Evolutionary conservation across 1,140 invertebrate species (phyloP).

Genomic region (Drosophila jambulina): DNA sequence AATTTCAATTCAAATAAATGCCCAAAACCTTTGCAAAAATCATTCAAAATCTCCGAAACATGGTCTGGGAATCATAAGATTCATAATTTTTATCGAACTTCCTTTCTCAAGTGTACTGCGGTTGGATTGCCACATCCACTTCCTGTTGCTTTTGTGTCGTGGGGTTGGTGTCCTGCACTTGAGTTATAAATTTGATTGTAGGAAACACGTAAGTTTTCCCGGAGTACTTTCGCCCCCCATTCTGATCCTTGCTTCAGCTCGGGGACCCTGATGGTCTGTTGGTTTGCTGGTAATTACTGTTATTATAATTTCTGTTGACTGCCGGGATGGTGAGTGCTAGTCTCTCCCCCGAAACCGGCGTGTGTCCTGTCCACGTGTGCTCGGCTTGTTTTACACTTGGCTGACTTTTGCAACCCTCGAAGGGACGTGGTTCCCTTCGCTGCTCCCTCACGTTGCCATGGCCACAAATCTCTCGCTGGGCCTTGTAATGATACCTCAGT

Average conservation of each 20-base stretch:
- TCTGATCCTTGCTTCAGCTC: neutral
- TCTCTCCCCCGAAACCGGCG: constrained; percentile 27
- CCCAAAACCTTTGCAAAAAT: neutral
- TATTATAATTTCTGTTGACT: constrained; percentile 84
- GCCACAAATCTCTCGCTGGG: constrained; percentile 52
- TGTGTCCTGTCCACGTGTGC: constrained; percentile 68
- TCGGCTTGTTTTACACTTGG: constrained; percentile 70
- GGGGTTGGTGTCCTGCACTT: constrained; percentile 63
- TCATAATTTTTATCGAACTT: neutral
- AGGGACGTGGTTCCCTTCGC: constrained; percentile 14
- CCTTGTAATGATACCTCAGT: constrained; percentile 63
- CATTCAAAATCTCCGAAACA: neutral
- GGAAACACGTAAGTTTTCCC: constrained; percentile 65
- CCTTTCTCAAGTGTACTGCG: constrained; percentile 13
- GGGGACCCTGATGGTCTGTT: constrained; percentile 25
- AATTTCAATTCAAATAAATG: neutral
- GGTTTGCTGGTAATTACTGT: constrained; percentile 74
- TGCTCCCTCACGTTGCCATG: constrained; percentile 48
- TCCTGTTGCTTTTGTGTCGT: constrained; percentile 21
- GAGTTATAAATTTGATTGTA: constrained; percentile 74
- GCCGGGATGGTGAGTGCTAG: constrained; percentile 28
- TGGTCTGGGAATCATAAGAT: neutral
- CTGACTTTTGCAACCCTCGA: constrained; percentile 44
- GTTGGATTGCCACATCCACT: constrained; percentile 37
- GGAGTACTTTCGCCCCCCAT: neutral